Conservation (phyloP, 2,113 vertebrate species). For the Bolborhynchus lineola region DNA sequence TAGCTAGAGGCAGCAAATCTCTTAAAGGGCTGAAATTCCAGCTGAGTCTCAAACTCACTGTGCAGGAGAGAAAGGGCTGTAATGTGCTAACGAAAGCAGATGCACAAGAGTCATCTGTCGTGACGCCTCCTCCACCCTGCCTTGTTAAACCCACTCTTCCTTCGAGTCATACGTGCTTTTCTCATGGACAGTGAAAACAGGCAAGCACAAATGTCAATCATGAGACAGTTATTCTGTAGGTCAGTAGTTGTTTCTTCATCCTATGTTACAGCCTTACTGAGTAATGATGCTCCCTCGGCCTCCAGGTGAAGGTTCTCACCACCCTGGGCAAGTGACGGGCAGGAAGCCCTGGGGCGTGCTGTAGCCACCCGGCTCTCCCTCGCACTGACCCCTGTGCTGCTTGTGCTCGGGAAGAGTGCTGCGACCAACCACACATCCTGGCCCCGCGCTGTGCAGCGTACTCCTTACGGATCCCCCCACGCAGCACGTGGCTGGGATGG, state of each 20-base stretch:
- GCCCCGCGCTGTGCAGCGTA: rapidly evolving
- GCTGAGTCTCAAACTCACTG: background rate
- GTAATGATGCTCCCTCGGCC: background rate
- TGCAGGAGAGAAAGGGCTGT: background rate
- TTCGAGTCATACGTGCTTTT: background rate
- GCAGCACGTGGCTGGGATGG: rapidly evolving
- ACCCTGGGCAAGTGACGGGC: rapidly evolving
- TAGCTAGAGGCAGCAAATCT: background rate
- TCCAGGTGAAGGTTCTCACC: background rate
- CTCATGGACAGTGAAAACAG: background rate
- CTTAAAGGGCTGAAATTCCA: background rate
- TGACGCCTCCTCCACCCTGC: background rate
- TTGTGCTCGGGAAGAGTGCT: rapidly evolving
- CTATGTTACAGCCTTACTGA: background rate
- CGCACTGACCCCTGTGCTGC: rapidly evolving
- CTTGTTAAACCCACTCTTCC: background rate
- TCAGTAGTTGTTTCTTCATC: background rate
- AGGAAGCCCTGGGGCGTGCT: background rate
- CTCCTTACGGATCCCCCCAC: rapidly evolving
- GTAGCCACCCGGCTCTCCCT: background rate
- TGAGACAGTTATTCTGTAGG: background rate
- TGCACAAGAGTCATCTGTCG: background rate
- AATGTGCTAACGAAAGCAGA: background rate
- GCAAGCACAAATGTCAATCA: background rate
- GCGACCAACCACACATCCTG: rapidly evolving